Conservation (phyloP, 2,113 vertebrate species). For the Pluvialis apricaria region DNA sequence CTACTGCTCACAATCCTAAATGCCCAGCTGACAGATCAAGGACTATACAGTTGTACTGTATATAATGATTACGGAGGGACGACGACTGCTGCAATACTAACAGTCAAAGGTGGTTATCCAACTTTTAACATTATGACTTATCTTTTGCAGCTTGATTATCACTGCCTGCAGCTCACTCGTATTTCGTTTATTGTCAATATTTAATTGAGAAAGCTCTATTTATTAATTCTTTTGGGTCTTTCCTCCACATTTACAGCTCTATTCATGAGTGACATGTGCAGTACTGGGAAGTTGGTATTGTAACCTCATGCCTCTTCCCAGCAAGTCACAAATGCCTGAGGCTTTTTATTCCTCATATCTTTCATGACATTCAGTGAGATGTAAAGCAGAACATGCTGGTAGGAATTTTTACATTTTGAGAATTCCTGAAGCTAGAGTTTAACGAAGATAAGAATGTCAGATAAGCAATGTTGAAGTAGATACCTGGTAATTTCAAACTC, state of each 20-base stretch:
- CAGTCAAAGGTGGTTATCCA: conserved; percentile 84
- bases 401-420: background rate
- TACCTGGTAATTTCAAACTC: background rate
- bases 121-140: conserved; percentile 70
- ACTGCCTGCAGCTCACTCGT: background rate
- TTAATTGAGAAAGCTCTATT: background rate
- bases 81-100: conserved; percentile 83
- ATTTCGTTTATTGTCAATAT: background rate
- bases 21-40: conserved; percentile 78
- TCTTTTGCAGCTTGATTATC: conserved; percentile 52
- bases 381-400: background rate
- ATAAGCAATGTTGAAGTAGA: background rate
- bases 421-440: background rate
- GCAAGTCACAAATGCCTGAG: background rate
- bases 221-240: background rate
- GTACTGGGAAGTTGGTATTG: background rate
- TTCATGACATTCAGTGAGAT: background rate
- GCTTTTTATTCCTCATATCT: background rate
- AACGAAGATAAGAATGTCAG: background rate
- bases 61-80: conserved; percentile 76
- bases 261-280: background rate
- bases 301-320: background rate
- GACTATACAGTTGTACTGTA: conserved; percentile 80
- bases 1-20: conserved; percentile 77
- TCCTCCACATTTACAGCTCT: conserved; percentile 13